phyloP scores from a whole-genome alignment of 2,113 vertebrate genomes.

The Oncorhynchus nerka region DNA sequence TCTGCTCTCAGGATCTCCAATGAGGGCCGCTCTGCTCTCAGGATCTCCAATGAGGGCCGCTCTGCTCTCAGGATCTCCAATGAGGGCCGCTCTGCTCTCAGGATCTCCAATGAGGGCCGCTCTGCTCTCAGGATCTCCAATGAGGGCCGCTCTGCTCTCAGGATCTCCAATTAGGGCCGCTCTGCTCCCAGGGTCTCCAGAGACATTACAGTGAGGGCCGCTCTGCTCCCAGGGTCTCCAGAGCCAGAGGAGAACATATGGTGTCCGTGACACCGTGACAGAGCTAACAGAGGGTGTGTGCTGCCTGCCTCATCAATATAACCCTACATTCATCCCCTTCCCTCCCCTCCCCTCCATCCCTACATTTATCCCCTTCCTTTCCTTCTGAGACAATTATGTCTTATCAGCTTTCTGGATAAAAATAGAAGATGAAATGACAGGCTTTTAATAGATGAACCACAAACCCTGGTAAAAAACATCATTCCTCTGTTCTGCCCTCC shows the following conservation, averaged over 20 bases:
- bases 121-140: no score
- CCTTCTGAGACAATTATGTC: conserved; percentile 82
- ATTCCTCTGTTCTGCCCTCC: no score
- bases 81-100: no score
- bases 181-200: no score
- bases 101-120: no score
- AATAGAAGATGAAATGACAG: conserved; percentile 96
- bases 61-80: no score
- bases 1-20: no score
- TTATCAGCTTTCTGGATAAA: conserved; percentile 96
- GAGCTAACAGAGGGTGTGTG: conserved; percentile 53
- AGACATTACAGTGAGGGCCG: no score
- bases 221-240: neutral
- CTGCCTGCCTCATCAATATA: conserved; percentile 66
- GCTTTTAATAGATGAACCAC: conserved; percentile 95
- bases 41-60: no score
- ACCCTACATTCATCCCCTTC: conserved; percentile 56
- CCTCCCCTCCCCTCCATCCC: conserved; percentile 60
- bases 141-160: no score
- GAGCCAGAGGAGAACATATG: conserved; percentile 63
- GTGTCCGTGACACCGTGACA: conserved; percentile 32
- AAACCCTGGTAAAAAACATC: conserved; percentile 83
- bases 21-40: no score
- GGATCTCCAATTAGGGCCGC: no score
- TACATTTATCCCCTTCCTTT: conserved; percentile 51